Evolutionary conservation across 2,888 invertebrate species (phyloP), one percentile per base, ranked within the genome.

Genomic region (Lysandra bellargus): DNA sequence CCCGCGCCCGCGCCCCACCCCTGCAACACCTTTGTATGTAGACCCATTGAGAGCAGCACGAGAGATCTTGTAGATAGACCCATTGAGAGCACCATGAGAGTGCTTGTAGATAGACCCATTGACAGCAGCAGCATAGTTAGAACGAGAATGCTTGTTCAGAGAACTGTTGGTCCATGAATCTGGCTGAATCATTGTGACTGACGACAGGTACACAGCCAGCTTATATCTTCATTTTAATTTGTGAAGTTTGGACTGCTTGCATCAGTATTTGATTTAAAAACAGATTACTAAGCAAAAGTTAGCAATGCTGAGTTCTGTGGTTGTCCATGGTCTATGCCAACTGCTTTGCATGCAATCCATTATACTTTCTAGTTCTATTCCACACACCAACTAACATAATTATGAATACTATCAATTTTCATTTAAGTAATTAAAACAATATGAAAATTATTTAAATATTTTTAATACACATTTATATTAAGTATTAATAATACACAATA

Each of bases 1-100:
- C 85, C 88, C 90, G 82, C 92, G 90, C 87, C 85, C 89, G 83
- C 93, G 87, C 82, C 92, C 86, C 93, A 85, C 72, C 61, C 79
- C 78, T 79, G 79, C 57, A n/a, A 80, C 80, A 79, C 40, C 37
- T 4, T 4, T 23, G 14, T 14, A 14, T 12, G 12, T 14, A 53
- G 14, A 14, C 14, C 14, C 53, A 53, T 57, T 57, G 57, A 57
- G 12, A 14, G 57, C 12, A 2, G 49, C 49, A 9, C 49, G 23
- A 64, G 64, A 30, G 12, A 30, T 9, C 64, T 5, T 23, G 14
- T 57, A 17, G 4, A 17, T 17, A 17, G 14, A 14, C 53, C 53
- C 53, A 57, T 57, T 57, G 17, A 17, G 14, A 14, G 14, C n/a
- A n/a, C n/a, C 64, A 12, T n/a, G 23, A 64, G 64, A 23, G 4